A percentile compares a stretch with the other conserved stretches of the same genome.
phyloP scores from a whole-genome alignment of 2,888 invertebrate species.

The Troides helena region DNA sequence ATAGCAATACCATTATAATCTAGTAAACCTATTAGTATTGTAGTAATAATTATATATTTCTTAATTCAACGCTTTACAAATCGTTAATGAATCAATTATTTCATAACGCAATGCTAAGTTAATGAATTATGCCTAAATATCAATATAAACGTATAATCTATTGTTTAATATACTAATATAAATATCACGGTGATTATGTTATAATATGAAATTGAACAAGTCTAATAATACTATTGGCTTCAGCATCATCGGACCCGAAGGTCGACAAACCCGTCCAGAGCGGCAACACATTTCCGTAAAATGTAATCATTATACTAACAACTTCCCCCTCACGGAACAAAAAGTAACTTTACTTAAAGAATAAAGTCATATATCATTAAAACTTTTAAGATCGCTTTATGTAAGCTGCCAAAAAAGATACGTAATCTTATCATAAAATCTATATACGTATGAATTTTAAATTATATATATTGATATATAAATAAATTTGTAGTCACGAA shows the following conservation, averaged over 20 bases:
- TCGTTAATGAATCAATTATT: not conserved
- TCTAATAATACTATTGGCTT: constrained; percentile 4
- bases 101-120: not conserved
- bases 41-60: not conserved
- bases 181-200: not conserved
- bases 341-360: not conserved
- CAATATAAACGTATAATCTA: no score
- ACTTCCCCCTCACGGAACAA: constrained; percentile 33
- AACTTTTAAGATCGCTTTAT: not conserved
- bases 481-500: no score
- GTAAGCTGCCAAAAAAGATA: not conserved
- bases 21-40: not conserved
- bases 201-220: not conserved
- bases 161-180: not conserved
- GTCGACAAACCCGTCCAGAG: constrained; percentile 43
- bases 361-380: not conserved
- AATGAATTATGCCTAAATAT: no score
- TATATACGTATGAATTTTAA: not conserved
- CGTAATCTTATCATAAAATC: not conserved
- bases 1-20: not conserved
- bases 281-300: constrained; percentile 41
- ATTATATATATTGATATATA: no score
- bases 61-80: not conserved
- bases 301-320: constrained; percentile 30
- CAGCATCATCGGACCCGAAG: constrained; percentile 35